Evolutionary conservation across 2,888 invertebrate species (phyloP).

Genomic region (Acleris literana): DNA sequence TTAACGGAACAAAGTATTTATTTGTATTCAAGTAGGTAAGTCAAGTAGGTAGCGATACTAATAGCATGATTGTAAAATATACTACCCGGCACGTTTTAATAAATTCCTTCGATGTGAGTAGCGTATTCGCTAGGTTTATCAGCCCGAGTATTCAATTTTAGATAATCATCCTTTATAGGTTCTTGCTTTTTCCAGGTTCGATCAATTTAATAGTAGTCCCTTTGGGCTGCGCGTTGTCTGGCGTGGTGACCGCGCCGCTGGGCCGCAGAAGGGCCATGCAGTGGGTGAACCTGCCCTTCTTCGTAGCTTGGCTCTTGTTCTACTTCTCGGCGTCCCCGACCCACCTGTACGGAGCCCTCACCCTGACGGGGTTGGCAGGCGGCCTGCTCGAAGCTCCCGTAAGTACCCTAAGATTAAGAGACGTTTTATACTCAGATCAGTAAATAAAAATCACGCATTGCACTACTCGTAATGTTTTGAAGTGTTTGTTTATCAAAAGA

Average conservation of each 20-base stretch:
- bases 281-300: conserved; percentile 88
- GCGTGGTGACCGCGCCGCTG: conserved; percentile 87
- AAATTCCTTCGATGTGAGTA: too few relatives aligned
- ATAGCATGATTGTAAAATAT: too few relatives aligned
- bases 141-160: too few relatives aligned
- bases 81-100: too few relatives aligned
- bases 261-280: conserved; percentile 91
- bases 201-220: conserved; percentile 92
- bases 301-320: conserved; percentile 89
- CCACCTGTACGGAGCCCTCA: conserved; percentile 88
- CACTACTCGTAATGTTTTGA: too few relatives aligned
- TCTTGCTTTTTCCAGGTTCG: conserved; percentile 84
- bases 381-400: conserved; percentile 92
- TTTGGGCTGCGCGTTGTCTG: conserved; percentile 89
- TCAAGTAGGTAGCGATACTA: too few relatives aligned
- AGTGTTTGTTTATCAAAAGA: too few relatives aligned
- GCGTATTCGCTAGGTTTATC: too few relatives aligned
- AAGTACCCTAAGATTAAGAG: conserved; percentile 53
- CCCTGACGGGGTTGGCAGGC: conserved; percentile 89
- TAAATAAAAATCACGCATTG: too few relatives aligned
- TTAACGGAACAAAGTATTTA: too few relatives aligned
- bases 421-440: not conserved
- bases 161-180: not conserved
- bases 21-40: too few relatives aligned
- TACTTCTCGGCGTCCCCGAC: conserved; percentile 85